Evolutionary conservation across 1,140 invertebrate genomes (phyloP), one percentile per base, ranked within the genome.

Genomic region (Sinella curviseta): DNA sequence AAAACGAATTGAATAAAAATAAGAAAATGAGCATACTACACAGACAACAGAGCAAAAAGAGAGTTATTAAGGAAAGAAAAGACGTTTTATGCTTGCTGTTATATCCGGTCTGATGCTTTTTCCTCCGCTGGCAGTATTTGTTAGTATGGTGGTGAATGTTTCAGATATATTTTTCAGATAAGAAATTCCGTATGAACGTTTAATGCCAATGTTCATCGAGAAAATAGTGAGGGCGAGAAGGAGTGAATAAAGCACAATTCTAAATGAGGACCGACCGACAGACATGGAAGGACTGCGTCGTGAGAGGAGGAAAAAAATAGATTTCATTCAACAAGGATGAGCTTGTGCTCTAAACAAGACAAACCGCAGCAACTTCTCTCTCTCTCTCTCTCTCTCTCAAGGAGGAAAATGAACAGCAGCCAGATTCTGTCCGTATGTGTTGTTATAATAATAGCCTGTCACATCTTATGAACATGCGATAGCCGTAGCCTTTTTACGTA

Each of bases 61-160:
- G 28, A 70, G 31, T 70, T 70, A 70, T 70, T 70, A 33, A 30
- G 65, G 65, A 70, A 70, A 60, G 57, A 60, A 33, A 70, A 70
- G 65, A 70, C 65, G 26, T 30, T 70, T 70, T 70, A 70, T 70
- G 65, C 31, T 70, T 33, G 55, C 31, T 30, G 26, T 70, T 70
- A 33, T 70, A 70, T 70, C 65, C 65, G 65, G 65, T 70, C 65
- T 70, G 31, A 31, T 70, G 65, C 65, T 70, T 70, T 60, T 26
- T 60, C 14, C 24, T 60, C 55, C 24, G 57, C 24, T 14, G 12
- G 14, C 24, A 60, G n/a, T n/a, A n/a, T n/a, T n/a, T 60, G 24
- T 20, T 60, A 26, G 12, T 26, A 17, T 48, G 39, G 57, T 60
- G 4, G 57, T 60, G 57, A 60, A 4, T 30, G 65, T 70, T 1